Evolutionary conservation across 1,140 invertebrate species (phyloP).

Genomic region (Neotoxoptera formosana): DNA sequence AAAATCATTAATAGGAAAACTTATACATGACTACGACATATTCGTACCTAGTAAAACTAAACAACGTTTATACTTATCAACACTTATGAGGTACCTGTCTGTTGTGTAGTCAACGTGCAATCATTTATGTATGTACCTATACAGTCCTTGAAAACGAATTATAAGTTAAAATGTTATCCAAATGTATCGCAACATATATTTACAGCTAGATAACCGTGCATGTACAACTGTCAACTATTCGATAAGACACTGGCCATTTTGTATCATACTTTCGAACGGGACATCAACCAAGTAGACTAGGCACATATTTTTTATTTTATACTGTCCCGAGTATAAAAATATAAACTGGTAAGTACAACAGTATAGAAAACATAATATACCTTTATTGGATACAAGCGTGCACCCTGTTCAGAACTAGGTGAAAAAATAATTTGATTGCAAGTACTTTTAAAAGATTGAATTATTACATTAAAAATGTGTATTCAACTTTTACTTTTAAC

Average conservation of each 20-base stretch:
- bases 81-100: neutral
- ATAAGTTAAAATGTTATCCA: neutral
- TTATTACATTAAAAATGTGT: neutral
- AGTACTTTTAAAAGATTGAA: neutral
- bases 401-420: neutral
- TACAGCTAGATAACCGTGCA: neutral
- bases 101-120: neutral
- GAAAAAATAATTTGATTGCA: neutral
- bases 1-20: conserved; percentile 35
- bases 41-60: neutral
- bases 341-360: neutral
- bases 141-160: neutral
- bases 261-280: neutral
- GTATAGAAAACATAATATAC: neutral
- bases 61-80: neutral
- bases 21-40: neutral
- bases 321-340: neutral
- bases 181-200: neutral
- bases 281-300: neutral
- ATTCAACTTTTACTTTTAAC: neutral
- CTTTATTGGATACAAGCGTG: too few relatives aligned
- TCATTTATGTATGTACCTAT: neutral
- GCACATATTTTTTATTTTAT: neutral
- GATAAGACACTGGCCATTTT: neutral
- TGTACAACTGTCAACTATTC: neutral